phyloP scores from a whole-genome alignment of 2,113 vertebrate genomes.

The Lycocorax pyrrhopterus region DNA sequence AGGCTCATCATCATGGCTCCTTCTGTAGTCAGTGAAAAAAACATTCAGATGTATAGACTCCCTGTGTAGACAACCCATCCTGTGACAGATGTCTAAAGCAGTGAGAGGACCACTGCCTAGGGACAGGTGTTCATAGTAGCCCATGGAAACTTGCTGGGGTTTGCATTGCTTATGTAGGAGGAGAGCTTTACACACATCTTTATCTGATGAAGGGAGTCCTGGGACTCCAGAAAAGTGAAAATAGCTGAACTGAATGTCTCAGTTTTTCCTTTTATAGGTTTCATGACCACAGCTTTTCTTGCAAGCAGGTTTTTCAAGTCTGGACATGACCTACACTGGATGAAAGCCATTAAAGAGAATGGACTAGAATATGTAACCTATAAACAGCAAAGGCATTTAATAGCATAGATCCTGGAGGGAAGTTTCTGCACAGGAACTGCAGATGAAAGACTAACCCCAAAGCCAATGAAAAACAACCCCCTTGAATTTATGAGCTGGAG shows the following conservation, averaged over 20 bases:
- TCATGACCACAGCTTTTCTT: not conserved
- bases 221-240: not conserved
- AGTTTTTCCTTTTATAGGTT: not conserved
- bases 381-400: not conserved
- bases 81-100: rapidly evolving
- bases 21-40: not conserved
- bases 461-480: not conserved
- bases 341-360: not conserved
- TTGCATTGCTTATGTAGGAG: not conserved
- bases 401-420: not conserved
- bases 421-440: not conserved
- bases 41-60: not conserved
- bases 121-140: not conserved
- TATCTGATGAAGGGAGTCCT: not conserved
- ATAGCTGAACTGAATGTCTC: not conserved
- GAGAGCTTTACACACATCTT: not conserved
- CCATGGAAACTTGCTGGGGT: not conserved
- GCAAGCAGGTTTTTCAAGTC: slow-evolving; percentile 4
- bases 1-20: not conserved
- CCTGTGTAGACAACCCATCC: not conserved
- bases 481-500: not conserved
- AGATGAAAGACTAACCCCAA: not conserved
- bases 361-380: not conserved
- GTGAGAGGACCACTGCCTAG: not conserved
- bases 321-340: not conserved